Conservation (phyloP, 2,888 invertebrate genomes). For the Nycteola revayana region DNA sequence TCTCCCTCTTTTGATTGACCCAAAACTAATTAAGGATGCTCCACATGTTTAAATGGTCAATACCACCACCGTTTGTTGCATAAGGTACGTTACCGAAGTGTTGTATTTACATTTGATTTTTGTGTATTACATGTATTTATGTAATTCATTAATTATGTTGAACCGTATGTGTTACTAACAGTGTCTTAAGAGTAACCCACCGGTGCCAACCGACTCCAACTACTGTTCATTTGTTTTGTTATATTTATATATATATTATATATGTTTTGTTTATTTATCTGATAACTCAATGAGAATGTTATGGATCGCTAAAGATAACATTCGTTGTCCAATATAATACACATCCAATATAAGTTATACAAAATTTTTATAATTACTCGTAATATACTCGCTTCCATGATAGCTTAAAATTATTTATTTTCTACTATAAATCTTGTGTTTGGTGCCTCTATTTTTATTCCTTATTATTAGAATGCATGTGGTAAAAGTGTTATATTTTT, state of each 20-base stretch:
- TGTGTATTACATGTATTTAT: slow-evolving; percentile 70
- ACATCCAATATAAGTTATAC: slow-evolving; percentile 25
- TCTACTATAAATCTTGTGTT: slow-evolving; percentile 48
- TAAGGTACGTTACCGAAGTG: slow-evolving; percentile 77
- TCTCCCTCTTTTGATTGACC: slow-evolving; percentile 80
- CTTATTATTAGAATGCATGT: slow-evolving; percentile 69
- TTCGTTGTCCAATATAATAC: slow-evolving; percentile 32
- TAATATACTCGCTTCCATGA: slow-evolving; percentile 63
- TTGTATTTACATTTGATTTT: slow-evolving; percentile 67
- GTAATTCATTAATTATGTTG: slow-evolving; percentile 44
- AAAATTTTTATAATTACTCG: slow-evolving; percentile 42
- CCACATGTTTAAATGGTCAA: slow-evolving; percentile 78
- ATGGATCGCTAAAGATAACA: slow-evolving; percentile 65
- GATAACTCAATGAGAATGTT: slow-evolving; percentile 64
- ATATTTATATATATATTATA: slow-evolving; percentile 30
- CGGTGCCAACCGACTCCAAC: slow-evolving; percentile 61
- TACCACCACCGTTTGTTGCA: slow-evolving; percentile 77
- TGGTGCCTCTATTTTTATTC: slow-evolving; percentile 54
- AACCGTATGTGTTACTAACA: slow-evolving; percentile 66
- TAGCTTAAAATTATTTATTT: slow-evolving; percentile 60
- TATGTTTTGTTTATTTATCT: slow-evolving; percentile 25
- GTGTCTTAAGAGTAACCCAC: slow-evolving; percentile 52
- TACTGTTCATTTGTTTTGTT: slow-evolving; percentile 23
- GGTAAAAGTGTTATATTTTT: slow-evolving; percentile 55
- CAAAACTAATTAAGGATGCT: slow-evolving; percentile 81